Conservation (phyloP, 92 coral and sea anemone species). For the Zoanthus sansibaricus region DNA sequence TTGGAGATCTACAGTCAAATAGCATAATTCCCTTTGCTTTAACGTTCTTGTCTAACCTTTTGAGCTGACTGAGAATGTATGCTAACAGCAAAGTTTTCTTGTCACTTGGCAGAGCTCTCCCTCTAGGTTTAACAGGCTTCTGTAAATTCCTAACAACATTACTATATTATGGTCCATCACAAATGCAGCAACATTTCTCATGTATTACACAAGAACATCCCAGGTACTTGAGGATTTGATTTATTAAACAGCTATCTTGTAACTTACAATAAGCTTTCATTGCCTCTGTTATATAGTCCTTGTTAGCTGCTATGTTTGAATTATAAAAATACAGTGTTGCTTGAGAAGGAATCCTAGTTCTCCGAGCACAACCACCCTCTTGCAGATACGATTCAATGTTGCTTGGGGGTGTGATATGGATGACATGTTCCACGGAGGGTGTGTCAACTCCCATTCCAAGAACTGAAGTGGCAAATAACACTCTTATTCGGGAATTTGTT, state of each 20-base stretch:
- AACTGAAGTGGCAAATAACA: too few species aligned
- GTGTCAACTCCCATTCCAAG: too few species aligned
- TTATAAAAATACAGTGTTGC: conserved; percentile 67
- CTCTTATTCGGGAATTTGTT: too few species aligned
- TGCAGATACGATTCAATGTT: too few species aligned
- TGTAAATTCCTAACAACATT: conserved; percentile 14
- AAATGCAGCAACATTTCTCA: conserved; percentile 68
- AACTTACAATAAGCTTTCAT: conserved; percentile 67
- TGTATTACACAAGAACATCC: conserved; percentile 59
- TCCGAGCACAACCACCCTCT: background rate
- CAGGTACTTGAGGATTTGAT: conserved; percentile 61
- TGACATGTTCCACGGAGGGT: too few species aligned
- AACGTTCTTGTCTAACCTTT: conserved; percentile 43
- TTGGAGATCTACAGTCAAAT: too few species aligned
- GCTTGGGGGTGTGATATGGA: too few species aligned
- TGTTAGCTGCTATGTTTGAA: conserved; percentile 61
- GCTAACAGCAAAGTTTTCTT: background rate
- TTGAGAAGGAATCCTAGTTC: conserved; percentile 52
- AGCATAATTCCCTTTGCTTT: background rate
- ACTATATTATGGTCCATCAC: conserved; percentile 54
- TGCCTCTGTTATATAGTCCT: conserved; percentile 55
- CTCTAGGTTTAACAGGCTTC: background rate
- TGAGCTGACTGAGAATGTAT: conserved; percentile 24
- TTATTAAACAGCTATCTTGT: conserved; percentile 56
- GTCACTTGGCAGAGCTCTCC: conserved; percentile 43